phyloP scores from a whole-genome alignment of 2,888 invertebrate genomes.

The Leptarthrus brevirostris region DNA sequence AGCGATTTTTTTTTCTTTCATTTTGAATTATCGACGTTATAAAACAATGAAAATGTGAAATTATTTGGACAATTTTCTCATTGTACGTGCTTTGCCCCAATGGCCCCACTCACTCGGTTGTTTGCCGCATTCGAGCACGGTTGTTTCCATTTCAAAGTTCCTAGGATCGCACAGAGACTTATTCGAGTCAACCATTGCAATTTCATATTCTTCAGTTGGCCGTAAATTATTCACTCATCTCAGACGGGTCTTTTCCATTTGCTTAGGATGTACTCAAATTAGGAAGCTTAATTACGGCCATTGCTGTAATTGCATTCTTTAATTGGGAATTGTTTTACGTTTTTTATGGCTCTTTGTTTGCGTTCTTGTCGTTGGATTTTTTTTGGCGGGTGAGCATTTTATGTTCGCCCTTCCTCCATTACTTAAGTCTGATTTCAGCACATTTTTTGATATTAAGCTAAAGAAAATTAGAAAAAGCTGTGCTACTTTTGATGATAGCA shows the following conservation, averaged over 20 bases:
- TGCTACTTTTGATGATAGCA: conserved; percentile 37
- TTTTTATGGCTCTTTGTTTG: conserved; percentile 54
- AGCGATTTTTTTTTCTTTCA: too few relatives aligned
- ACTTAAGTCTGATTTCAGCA: conserved; percentile 16
- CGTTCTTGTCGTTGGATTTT: conserved; percentile 30
- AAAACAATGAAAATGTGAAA: conserved; percentile 50
- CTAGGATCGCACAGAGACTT: neutral
- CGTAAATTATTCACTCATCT: conserved; percentile 47
- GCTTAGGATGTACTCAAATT: conserved; percentile 55
- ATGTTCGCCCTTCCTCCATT: conserved; percentile 7
- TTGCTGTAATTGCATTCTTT: conserved; percentile 55
- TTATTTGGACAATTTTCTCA: conserved; percentile 48
- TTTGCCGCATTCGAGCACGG: neutral
- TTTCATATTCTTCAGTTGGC: conserved; percentile 35
- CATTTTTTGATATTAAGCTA: conserved; percentile 9
- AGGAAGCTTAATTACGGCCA: conserved; percentile 55
- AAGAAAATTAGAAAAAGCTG: conserved; percentile 30
- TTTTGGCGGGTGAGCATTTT: conserved; percentile 28
- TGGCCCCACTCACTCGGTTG: neutral
- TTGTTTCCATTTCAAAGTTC: neutral
- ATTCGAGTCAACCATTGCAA: conserved; percentile 25
- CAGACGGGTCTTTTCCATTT: conserved; percentile 49
- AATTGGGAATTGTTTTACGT: conserved; percentile 55
- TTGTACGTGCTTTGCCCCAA: conserved; percentile 35
- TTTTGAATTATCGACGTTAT: conserved; percentile 52